Percentiles rank a stretch among this genome's conserved stretches.
These are phyloP conservation scores for Taenioides sp. DNA, from an alignment of 2,797 vertebrate genomes.

Conservation along the genomic window DNA sequence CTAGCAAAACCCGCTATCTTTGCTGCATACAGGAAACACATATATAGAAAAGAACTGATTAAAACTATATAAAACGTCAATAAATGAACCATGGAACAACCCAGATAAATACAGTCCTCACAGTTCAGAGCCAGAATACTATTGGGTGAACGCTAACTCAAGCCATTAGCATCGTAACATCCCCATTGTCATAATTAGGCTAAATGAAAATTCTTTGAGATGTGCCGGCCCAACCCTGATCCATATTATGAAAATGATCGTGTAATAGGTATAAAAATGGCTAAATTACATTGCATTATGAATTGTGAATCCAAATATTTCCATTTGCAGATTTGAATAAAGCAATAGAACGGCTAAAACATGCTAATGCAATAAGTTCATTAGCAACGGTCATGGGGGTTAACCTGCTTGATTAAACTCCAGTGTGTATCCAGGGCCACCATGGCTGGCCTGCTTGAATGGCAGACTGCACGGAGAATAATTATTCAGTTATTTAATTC, in stretches of 20 bases:
- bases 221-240: no score
- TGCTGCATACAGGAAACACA: neutral
- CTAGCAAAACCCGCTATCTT: no score
- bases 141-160: no score
- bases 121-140: no score
- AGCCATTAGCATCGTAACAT: no score
- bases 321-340: neutral
- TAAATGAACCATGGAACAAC: neutral
- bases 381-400: constrained; percentile 6
- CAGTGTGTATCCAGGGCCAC: constrained; percentile 2
- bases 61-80: neutral
- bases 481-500: constrained; percentile 9
- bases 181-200: neutral
- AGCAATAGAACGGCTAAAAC: constrained; percentile 2
- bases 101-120: no score
- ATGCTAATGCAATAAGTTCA: constrained; percentile 10
- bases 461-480: neutral
- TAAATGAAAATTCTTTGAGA: neutral
- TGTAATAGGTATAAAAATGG: no score
- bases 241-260: no score
- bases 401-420: constrained; percentile 3
- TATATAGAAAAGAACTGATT: no score
- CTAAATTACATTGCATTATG: neutral
- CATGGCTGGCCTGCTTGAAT: neutral
- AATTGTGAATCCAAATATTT: neutral